These are phyloP conservation scores for Cephalopachus bancanus DNA, from an alignment of 2,797 vertebrate species.

Conservation along the genomic window DNA sequence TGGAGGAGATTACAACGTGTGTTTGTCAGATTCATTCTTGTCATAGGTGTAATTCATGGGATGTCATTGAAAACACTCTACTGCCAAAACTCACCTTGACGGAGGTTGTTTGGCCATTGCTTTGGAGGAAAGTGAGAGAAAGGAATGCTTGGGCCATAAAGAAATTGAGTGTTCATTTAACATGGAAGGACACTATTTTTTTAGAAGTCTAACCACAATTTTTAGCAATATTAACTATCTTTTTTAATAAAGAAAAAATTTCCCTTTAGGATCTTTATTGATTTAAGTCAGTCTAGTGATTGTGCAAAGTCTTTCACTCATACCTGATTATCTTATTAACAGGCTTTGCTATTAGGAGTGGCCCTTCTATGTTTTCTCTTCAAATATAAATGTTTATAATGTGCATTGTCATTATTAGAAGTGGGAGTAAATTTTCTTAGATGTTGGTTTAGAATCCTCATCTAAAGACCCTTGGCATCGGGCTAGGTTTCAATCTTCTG, in stretches of 20 bases:
- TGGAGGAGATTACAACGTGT: not conserved
- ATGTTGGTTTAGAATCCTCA: not conserved
- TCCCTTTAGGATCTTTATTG: not conserved
- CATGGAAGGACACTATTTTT: not conserved
- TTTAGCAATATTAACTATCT: not conserved
- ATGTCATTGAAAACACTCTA: not conserved
- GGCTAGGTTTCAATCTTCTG: not conserved
- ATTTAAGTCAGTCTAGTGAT: not conserved
- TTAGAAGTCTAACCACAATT: not conserved
- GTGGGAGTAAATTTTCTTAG: not conserved
- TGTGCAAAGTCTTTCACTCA: not conserved
- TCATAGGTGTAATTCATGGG: slow-evolving; percentile 1
- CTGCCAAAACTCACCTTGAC: not conserved
- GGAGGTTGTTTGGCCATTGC: not conserved
- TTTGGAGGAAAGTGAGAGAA: not conserved
- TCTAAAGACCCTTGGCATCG: not conserved
- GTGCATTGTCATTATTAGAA: not conserved
- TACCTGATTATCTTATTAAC: not conserved
- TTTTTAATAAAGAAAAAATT: slow-evolving; percentile 25
- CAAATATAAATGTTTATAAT: not conserved
- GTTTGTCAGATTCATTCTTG: slow-evolving; percentile 14
- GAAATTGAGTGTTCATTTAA: slow-evolving; percentile 7
- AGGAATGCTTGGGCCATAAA: not conserved
- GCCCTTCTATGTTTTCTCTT: not conserved
- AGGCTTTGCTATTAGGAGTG: slow-evolving; percentile 35